Evolutionary conservation across 2,797 vertebrate genomes (phyloP).

Genomic region (Cyprinodon diabolis): DNA sequence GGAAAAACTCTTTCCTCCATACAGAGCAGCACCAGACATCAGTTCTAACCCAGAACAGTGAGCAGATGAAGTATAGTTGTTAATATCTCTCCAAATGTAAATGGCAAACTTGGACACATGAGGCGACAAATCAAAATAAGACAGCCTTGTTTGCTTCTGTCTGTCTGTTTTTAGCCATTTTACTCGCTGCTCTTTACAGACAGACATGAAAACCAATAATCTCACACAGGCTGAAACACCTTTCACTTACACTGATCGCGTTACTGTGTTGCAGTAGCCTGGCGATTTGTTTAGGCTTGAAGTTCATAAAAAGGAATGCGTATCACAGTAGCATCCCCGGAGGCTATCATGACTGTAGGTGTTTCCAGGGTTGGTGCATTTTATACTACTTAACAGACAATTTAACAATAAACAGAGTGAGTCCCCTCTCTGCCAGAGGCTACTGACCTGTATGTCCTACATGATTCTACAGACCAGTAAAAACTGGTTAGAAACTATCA

Average conservation of each 20-base stretch:
- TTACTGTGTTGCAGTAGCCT: slow-evolving; percentile 1
- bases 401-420: not conserved
- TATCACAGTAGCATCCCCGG: not conserved
- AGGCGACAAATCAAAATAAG: slow-evolving; percentile 1
- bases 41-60: slow-evolving; percentile 12
- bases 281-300: slow-evolving; percentile 6
- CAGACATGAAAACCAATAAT: slow-evolving; percentile 10
- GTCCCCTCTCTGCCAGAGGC: not conserved
- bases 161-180: slow-evolving; percentile 5
- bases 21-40: not conserved
- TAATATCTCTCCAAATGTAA: slow-evolving; percentile 27
- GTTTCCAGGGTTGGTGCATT: not conserved
- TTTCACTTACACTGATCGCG: not conserved
- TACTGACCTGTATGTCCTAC: not conserved
- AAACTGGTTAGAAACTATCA: not conserved
- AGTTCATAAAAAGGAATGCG: not conserved
- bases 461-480: not conserved
- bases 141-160: not conserved
- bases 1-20: no score
- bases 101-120: slow-evolving; percentile 1
- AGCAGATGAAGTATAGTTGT: slow-evolving; percentile 28
- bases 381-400: not conserved
- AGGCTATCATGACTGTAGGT: not conserved
- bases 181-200: slow-evolving; percentile 8
- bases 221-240: slow-evolving; percentile 6